Conservation (phyloP, 2,797 vertebrate genomes). For the Spizella passerina region DNA sequence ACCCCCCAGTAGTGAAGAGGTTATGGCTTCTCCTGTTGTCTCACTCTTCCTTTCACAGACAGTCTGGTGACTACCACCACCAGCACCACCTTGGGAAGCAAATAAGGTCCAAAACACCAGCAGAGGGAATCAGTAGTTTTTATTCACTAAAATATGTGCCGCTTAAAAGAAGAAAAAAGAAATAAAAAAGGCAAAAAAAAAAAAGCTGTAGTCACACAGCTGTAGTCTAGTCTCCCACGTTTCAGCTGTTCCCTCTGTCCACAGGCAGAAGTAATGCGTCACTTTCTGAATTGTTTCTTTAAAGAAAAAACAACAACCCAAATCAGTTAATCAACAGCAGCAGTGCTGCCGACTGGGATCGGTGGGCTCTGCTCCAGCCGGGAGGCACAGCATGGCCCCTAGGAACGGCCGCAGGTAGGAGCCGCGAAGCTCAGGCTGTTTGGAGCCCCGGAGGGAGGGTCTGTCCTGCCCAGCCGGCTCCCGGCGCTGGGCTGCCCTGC, state of each 20-base stretch:
- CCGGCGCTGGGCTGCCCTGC: neutral
- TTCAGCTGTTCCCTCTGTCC: constrained; percentile 72
- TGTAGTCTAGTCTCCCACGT: constrained; percentile 72
- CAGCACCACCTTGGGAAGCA: neutral
- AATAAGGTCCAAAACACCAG: constrained; percentile 39
- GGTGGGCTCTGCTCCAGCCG: neutral
- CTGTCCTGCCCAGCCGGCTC: neutral
- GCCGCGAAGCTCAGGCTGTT: neutral
- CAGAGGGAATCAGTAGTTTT: constrained; percentile 63
- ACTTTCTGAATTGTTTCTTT: constrained; percentile 62
- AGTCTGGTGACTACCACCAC: neutral
- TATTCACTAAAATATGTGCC: constrained; percentile 14
- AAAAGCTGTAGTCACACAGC: constrained; percentile 64
- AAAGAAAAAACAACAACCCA: neutral
- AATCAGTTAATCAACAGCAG: constrained; percentile 11
- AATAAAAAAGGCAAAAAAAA: neutral
- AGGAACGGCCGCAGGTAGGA: neutral
- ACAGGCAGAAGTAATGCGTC: constrained; percentile 64
- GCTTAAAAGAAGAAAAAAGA: no score
- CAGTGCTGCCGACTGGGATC: neutral
- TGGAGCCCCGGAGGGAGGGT: fast-evolving
- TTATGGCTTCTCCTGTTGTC: neutral
- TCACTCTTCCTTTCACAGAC: neutral
- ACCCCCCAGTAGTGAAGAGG: neutral
- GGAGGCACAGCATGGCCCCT: neutral